Base-by-base conservation (phyloP, 2,113 vertebrate genomes). In the Xenopus tropicalis region DNA sequence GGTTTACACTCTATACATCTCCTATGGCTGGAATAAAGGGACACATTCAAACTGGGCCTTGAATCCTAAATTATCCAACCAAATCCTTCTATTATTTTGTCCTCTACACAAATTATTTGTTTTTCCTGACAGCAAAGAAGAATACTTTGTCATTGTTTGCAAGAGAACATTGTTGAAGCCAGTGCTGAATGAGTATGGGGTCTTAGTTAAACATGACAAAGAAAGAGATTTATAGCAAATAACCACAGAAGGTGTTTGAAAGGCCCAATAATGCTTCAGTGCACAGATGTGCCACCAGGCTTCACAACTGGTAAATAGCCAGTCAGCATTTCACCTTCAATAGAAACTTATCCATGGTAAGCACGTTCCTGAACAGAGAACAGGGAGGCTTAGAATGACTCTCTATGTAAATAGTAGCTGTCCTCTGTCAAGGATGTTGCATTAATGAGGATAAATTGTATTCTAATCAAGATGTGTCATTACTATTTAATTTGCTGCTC, bases 111-210 rank as follows among this genome's bases (percentile, higher is more conserved):
- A 90, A 90, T 88, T 90, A 90, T 89, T 81, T 74, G 82, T 83
- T 85, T 86, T 84, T 75, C 76, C 74, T 79, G 81, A 89, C 82
- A 88, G 91, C 72, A 67, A 94, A 93, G 88, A 89, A 91, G 91
- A 91, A 88, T 88, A 89, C 88, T 93, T 93, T 94, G 89, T 92
- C 90, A 91, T 92, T 90, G 86, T 91, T 93, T 93, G 92, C 88
- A 88, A 89, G 90, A 81, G 88, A 95, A 91, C 90, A 90, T 85
- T 92, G 93, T 94, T 92, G 89, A 88, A 93, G 93, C 93, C 93
- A 90, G 87, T 93, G 87, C 91, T 90, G 91, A 94, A 94, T 93
- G 93, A 87, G 87, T 89, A 91, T 93, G 93, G 90, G 93, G 88
- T 93, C 95, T 94, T 92, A 91, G 90, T 93, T 92, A 91, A 92